Conservation (phyloP, 1,140 invertebrate species). For the Drosophila repleta region DNA sequence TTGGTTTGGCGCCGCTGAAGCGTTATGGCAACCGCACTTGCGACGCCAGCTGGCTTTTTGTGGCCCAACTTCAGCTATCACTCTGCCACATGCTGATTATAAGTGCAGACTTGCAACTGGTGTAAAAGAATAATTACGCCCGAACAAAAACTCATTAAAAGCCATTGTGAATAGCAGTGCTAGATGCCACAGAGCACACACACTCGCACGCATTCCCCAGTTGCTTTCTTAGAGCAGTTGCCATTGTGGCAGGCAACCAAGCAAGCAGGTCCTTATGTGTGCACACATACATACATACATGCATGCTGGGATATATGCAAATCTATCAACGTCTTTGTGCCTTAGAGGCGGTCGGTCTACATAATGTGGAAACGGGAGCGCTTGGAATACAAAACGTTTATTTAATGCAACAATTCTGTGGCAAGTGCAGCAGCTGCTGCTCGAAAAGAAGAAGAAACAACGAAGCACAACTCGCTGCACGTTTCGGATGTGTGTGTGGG, state of each 20-base stretch:
- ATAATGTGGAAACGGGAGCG: slow-evolving; percentile 19
- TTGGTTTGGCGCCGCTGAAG: no score
- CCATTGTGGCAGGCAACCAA: slow-evolving; percentile 9
- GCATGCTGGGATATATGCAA: slow-evolving; percentile 46
- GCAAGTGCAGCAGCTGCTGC: slow-evolving; percentile 58
- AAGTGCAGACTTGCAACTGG: slow-evolving; percentile 28
- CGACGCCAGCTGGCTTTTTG: background rate
- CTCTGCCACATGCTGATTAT: slow-evolving; percentile 22
- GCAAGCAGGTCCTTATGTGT: background rate
- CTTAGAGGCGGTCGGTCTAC: slow-evolving; percentile 32
- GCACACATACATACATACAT: slow-evolving; percentile 22
- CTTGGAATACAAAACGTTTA: slow-evolving; percentile 61
- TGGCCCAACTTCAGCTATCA: slow-evolving; percentile 1
- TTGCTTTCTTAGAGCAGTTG: slow-evolving; percentile 23
- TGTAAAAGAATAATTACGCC: slow-evolving; percentile 57
- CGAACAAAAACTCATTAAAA: slow-evolving; percentile 77
- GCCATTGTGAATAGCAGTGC: slow-evolving; percentile 5
- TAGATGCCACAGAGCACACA: slow-evolving; percentile 21
- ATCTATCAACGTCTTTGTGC: slow-evolving; percentile 76
- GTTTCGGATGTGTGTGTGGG: slow-evolving; percentile 5
- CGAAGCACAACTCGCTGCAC: slow-evolving; percentile 11
- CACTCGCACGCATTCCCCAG: slow-evolving; percentile 17
- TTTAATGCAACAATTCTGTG: slow-evolving; percentile 78
- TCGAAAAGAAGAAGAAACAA: slow-evolving; percentile 38
- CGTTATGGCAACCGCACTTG: background rate